A percentile compares a stretch with the other conserved stretches of the same genome.
These are phyloP conservation scores for Parambassis ranga DNA, from an alignment of 2,797 vertebrate species.

Conservation along the genomic window DNA sequence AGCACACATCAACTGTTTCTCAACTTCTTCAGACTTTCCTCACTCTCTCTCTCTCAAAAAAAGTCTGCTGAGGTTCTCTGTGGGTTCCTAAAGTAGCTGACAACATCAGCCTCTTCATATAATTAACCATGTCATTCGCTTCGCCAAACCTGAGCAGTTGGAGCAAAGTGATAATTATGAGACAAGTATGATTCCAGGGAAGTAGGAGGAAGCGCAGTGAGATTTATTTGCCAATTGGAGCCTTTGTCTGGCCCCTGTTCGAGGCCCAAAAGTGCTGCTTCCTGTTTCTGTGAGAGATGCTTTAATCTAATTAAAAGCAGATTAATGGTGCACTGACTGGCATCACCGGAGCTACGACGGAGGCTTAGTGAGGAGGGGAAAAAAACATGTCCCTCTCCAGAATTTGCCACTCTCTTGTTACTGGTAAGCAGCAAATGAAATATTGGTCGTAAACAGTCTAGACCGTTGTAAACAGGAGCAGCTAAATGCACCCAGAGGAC, in stretches of 20 bases:
- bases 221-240: slow-evolving; percentile 53
- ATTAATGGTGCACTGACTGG: slow-evolving; percentile 62
- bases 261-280: slow-evolving; percentile 50
- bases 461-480: slow-evolving; percentile 31
- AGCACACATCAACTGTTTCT: slow-evolving; percentile 22
- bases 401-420: slow-evolving; percentile 34
- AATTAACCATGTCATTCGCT: slow-evolving; percentile 46
- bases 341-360: slow-evolving; percentile 34
- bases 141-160: slow-evolving; percentile 50
- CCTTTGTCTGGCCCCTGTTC: slow-evolving; percentile 61
- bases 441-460: slow-evolving; percentile 45
- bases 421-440: slow-evolving; percentile 55
- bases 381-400: slow-evolving; percentile 3
- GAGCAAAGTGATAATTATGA: slow-evolving; percentile 64
- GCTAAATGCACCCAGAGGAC: slow-evolving; percentile 33
- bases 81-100: slow-evolving; percentile 12
- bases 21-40: slow-evolving; percentile 28
- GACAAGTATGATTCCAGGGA: slow-evolving; percentile 43
- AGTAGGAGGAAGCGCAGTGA: slow-evolving; percentile 45
- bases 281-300: slow-evolving; percentile 53
- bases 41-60: background rate
- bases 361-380: slow-evolving; percentile 25
- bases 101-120: slow-evolving; percentile 37
- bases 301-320: slow-evolving; percentile 74
- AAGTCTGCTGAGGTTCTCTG: slow-evolving; percentile 9